Percentiles rank a stretch among this genome's conserved stretches.
phyloP scores from a whole-genome alignment of 1,140 invertebrate genomes.

The Drosophila sp. region DNA sequence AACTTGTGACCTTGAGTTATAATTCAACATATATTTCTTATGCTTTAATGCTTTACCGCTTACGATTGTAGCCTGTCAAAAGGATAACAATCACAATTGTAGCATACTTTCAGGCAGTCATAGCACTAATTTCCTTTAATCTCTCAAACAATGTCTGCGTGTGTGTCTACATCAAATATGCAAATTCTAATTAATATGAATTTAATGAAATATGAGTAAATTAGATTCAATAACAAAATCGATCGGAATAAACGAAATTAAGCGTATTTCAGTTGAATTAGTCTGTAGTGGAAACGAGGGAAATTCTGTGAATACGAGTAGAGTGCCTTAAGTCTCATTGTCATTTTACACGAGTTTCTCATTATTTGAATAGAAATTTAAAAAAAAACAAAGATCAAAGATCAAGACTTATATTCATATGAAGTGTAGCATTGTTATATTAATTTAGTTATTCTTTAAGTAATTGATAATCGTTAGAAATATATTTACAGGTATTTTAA shows the following conservation, averaged over 20 bases:
- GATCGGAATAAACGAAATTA: not conserved
- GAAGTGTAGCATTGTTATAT: too few species aligned
- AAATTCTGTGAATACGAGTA: not conserved
- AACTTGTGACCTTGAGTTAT: conserved; percentile 66
- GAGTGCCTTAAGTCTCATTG: not conserved
- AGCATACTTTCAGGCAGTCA: conserved; percentile 31
- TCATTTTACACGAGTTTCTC: too few species aligned
- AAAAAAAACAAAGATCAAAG: too few species aligned
- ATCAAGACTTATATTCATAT: too few species aligned
- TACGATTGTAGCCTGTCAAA: conserved; percentile 14
- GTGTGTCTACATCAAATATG: not conserved
- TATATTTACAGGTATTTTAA: too few species aligned
- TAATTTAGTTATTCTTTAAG: too few species aligned
- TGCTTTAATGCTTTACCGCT: conserved; percentile 61
- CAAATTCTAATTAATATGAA: not conserved
- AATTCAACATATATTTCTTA: conserved; percentile 62
- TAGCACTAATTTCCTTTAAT: conserved; percentile 24
- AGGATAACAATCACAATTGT: conserved; percentile 30
- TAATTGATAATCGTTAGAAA: too few species aligned
- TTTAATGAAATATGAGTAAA: not conserved
- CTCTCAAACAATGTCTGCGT: too few species aligned
- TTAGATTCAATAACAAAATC: not conserved
- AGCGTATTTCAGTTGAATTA: not conserved
- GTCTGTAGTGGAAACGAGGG: not conserved
- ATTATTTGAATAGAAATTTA: too few species aligned